Base-by-base conservation (phyloP, 2,113 vertebrate genomes). In the Chloropsis cyanopogon region DNA sequence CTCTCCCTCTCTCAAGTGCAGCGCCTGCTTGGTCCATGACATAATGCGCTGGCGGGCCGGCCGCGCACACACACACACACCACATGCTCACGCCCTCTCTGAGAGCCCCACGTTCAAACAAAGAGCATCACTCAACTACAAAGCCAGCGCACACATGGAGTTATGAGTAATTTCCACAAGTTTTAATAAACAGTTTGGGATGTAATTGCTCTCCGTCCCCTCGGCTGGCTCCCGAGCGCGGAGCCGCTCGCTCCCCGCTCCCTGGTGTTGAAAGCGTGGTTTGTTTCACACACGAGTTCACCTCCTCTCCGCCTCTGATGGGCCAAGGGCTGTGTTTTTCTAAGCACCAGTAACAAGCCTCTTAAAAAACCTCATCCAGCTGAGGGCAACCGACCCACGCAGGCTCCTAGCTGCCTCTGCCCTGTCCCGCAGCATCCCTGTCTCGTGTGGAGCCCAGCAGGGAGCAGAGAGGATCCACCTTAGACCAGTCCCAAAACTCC, bases 21-120 rank as follows among this genome's bases (percentile, higher is more conserved):
- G 88, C 77, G 96, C 95, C 95, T 96, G 95, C 84, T 93, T 94
- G 80, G 53, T 76, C 93, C 88, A 91, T 97, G 96, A 97, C 95
- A 95, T 97, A 86, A 97, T 95, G 87, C 4, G 37, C 86, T 94
- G 87, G 94, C 86, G 83, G 64, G 93, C 90, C 46, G 49, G 76
- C 57, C 19, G 16, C 4, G n/a, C 73, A 3, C 72, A n/a, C 76
- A 28, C 71, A 72, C 88, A 80, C 61, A 64, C 61, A 44, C 72
- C 65, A 57, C 79, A 66, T 63, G 9, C 77, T 33, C 37, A 2
- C 54, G 4, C 92, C 65, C 81, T 86, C 85, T 59, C 42, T 17
- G 17, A 76, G 84, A 73, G 86, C 93, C 95, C 88, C 84, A 64
- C 16, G 86, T 57, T 96, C 94, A 80, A 89, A 97, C 94, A 96